Conservation (phyloP, 2,888 invertebrate species). For the Elgonia sp. region DNA sequence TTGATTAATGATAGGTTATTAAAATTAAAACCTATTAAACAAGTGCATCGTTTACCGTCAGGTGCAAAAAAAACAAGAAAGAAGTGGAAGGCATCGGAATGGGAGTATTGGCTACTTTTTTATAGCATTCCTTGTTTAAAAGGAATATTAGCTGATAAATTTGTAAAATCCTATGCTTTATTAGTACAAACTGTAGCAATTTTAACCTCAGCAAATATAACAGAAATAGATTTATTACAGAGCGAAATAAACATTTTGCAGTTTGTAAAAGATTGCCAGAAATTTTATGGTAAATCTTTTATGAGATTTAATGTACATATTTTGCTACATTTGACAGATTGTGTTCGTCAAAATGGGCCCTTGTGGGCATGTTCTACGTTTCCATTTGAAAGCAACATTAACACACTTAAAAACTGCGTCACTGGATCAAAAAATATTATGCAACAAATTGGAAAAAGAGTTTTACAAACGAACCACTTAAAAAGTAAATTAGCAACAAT, state of each 20-base stretch:
- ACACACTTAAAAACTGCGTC: conserved; percentile 24
- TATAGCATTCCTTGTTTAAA: conserved; percentile 65
- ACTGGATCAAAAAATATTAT: conserved; percentile 17
- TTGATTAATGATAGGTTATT: conserved; percentile 11
- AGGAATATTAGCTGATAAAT: conserved; percentile 14
- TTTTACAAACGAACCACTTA: conserved; percentile 39
- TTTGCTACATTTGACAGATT: conserved; percentile 27
- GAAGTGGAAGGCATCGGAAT: conserved; percentile 62
- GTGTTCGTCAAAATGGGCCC: conserved; percentile 34
- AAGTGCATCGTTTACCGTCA: conserved; percentile 44
- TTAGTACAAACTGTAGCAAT: conserved; percentile 44
- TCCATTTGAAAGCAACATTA: conserved; percentile 46
- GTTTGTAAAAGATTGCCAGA: conserved; percentile 38
- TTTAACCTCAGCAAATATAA: conserved; percentile 32
- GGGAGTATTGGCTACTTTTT: conserved; percentile 68
- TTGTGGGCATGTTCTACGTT: conserved; percentile 44
- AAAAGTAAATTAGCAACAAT: conserved; percentile 7
- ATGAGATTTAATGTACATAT: conserved; percentile 58
- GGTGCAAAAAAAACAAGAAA: conserved; percentile 10
- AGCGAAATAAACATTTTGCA: conserved; percentile 28
- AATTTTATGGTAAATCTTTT: conserved; percentile 20
- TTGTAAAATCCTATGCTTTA: conserved; percentile 28
- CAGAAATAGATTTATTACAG: conserved; percentile 27
- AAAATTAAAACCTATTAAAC: conserved; percentile 10
- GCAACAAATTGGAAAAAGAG: conserved; percentile 43